Base-by-base conservation (phyloP, 2,113 vertebrate genomes). In the Nothobranchius kuhntae region DNA sequence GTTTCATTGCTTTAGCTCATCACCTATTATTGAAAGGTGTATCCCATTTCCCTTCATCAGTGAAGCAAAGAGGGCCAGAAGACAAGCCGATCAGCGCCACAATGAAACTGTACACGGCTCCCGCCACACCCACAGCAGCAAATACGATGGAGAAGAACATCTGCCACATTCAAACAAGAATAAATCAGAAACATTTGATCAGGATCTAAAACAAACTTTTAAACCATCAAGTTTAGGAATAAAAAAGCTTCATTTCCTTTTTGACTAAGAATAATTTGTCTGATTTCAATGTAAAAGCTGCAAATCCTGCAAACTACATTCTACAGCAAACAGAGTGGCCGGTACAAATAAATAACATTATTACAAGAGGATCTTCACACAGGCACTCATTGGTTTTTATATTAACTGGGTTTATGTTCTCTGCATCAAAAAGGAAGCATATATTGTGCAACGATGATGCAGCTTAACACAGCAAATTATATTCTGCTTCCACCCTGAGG, bases 131-230 rank as follows among this genome's bases (percentile, higher is more conserved):
- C 46, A 92, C 17, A 0, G 64, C 91, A 7, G 93, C 90, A 30
- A 93, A 90, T 7, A 77, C 13, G 55, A 94, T 85, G 0, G 93
- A 94, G 0, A 94, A 50, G 65, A 93, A 88, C 93, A 94, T 94
- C 94, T 94, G 75, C 36, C 71, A 46, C 38, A 9, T 15, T 13
- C 6, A 38, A 64, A 45, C 4, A 7, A 68, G 8, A 61, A 40
- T 30, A 30, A 30, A 30, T 30, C 3, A 2, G 61, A 15, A 67
- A 30, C 30, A 30, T 30, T 30, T 30, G 30, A 3, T 30, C 30
- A 30, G 4, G 4, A 6, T 74, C 46, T 71, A 5, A 68, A 36
- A 64, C 5, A 42, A 55, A 30, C 26, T 38, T 46, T 47, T 1
- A 21, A 14, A 24, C 38, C 12, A 12, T 13, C 13, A 15, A 14